Conservation (phyloP, 1,140 invertebrate genomes). For the Sminthurinus signatus region DNA sequence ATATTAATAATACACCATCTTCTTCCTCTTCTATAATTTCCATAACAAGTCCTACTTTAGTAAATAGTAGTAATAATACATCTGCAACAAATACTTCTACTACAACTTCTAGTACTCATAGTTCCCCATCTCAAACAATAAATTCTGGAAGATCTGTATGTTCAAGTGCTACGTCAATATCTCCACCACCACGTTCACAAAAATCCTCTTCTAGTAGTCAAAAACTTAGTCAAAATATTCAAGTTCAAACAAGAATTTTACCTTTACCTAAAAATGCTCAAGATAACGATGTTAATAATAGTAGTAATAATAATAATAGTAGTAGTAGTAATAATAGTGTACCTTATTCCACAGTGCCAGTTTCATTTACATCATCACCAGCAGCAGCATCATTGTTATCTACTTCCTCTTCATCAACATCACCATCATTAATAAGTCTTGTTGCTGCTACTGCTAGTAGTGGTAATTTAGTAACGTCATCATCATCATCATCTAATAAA, state of each 20-base stretch:
- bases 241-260: background rate
- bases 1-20: too few relatives aligned
- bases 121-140: background rate
- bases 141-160: slow-evolving; percentile 5
- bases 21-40: too few relatives aligned
- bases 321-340: background rate
- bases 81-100: background rate
- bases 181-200: slow-evolving; percentile 8
- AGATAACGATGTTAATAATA: background rate
- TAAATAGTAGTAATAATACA: too few relatives aligned
- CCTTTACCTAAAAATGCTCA: slow-evolving; percentile 11
- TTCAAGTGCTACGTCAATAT: slow-evolving; percentile 11
- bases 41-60: too few relatives aligned
- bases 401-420: too few relatives aligned
- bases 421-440: too few relatives aligned
- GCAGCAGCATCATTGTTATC: too few relatives aligned
- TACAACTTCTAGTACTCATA: background rate
- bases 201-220: slow-evolving; percentile 1
- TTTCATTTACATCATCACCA: too few relatives aligned
- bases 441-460: background rate
- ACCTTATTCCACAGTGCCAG: background rate
- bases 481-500: too few relatives aligned
- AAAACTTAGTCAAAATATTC: slow-evolving; percentile 15
- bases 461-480: background rate
- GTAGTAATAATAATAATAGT: background rate